Evolutionary conservation across 2,797 vertebrate species (phyloP).

Genomic region (Ctenopoma multispine): DNA sequence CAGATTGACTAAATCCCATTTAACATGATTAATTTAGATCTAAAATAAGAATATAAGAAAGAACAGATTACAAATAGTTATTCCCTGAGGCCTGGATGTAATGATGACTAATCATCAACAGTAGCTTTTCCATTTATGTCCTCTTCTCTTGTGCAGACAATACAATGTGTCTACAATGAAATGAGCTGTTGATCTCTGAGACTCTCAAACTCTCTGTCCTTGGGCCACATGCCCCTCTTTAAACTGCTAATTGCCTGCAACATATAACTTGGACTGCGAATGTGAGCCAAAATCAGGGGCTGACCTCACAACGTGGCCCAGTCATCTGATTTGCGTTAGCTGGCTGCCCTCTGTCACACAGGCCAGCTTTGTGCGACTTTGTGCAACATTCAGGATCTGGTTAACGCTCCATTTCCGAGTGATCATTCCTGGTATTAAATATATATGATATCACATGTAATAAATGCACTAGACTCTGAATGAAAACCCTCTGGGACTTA

Average conservation of each 20-base stretch:
- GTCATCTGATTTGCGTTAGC: constrained; percentile 79
- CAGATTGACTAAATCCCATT: background rate
- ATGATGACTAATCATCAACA: constrained; percentile 15
- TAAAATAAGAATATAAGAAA: background rate
- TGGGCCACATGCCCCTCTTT: constrained; percentile 22
- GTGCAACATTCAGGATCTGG: constrained; percentile 41
- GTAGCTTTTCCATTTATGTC: background rate
- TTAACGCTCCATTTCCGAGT: constrained; percentile 14
- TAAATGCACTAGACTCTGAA: constrained; percentile 18
- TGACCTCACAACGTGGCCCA: constrained; percentile 72
- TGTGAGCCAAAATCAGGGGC: constrained; percentile 48
- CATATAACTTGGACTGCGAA: constrained; percentile 35
- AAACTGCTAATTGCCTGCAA: constrained; percentile 50
- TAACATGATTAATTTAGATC: background rate
- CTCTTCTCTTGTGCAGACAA: background rate
- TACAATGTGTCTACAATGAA: constrained; percentile 1
- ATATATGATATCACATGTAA: background rate
- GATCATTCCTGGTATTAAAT: constrained; percentile 2
- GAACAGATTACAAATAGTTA: constrained; percentile 1
- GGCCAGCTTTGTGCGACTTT: constrained; percentile 59
- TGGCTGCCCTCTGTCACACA: constrained; percentile 72
- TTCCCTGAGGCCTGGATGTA: constrained; percentile 9
- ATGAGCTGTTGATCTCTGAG: constrained; percentile 45
- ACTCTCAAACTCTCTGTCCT: constrained; percentile 25
- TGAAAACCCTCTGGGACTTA: constrained; percentile 41